These are phyloP conservation scores for Diabrotica undecimpunctata DNA, from an alignment of 1,140 invertebrate genomes.

Conservation along the genomic window DNA sequence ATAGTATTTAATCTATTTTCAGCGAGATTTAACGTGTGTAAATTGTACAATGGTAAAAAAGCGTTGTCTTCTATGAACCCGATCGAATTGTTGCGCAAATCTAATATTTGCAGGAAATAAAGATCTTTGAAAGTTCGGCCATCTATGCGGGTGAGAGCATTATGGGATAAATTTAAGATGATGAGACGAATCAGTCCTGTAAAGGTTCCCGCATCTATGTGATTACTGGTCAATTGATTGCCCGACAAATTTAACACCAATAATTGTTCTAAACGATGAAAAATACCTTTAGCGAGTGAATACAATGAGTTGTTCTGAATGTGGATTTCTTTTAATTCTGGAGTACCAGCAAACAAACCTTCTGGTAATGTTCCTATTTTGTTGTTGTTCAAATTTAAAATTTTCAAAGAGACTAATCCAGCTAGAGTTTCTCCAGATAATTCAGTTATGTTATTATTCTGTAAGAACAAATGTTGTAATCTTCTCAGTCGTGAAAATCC, in stretches of 20 bases:
- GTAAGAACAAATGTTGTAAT: conserved; percentile 71
- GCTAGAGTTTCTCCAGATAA: conserved; percentile 73
- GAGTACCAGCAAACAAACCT: conserved; percentile 70
- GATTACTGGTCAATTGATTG: conserved; percentile 79
- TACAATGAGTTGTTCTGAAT: conserved; percentile 76
- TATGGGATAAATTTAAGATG: conserved; percentile 80
- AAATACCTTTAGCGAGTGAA: conserved; percentile 74
- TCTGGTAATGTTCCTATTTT: conserved; percentile 72
- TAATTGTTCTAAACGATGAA: conserved; percentile 78
- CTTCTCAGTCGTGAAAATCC: conserved; percentile 68
- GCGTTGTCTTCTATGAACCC: conserved; percentile 82
- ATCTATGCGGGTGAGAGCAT: conserved; percentile 76
- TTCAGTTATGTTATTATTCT: conserved; percentile 79
- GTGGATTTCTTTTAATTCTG: conserved; percentile 78
- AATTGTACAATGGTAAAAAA: conserved; percentile 79
- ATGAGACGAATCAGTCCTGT: conserved; percentile 78
- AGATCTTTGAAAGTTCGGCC: conserved; percentile 82
- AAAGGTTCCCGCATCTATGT: conserved; percentile 79
- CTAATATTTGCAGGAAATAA: conserved; percentile 81
- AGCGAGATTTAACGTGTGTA: conserved; percentile 80
- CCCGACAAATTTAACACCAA: conserved; percentile 81
- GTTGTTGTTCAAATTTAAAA: conserved; percentile 83
- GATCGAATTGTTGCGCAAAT: conserved; percentile 83
- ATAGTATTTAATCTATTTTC: conserved; percentile 79
- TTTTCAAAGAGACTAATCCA: conserved; percentile 68